Percentiles rank a stretch among this genome's conserved stretches.
These are phyloP conservation scores for Zaprionus inermis DNA, from an alignment of 1,140 invertebrate species.

Conservation along the genomic window DNA sequence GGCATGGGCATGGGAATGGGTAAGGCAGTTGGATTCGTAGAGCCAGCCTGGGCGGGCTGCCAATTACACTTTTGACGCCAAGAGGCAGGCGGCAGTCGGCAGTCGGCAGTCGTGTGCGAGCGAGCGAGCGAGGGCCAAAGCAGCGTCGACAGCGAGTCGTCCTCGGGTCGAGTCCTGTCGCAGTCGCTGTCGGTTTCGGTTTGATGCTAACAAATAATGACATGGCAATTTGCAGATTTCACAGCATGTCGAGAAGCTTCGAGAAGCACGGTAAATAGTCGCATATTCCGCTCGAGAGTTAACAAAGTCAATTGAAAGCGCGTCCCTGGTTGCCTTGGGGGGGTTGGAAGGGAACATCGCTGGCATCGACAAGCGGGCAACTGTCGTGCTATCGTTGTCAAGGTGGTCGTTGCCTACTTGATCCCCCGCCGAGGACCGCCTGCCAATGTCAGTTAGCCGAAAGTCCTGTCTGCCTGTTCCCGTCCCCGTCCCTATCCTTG, in stretches of 20 bases:
- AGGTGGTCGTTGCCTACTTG: constrained; percentile 52
- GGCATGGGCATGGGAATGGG: no score
- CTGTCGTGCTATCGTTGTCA: constrained; percentile 61
- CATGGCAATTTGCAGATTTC: constrained; percentile 84
- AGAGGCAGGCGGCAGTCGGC: background rate
- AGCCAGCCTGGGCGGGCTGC: constrained; percentile 50
- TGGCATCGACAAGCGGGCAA: constrained; percentile 11
- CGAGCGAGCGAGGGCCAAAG: constrained; percentile 16
- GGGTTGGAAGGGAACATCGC: background rate
- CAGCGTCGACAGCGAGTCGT: constrained; percentile 52
- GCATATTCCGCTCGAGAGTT: constrained; percentile 62
- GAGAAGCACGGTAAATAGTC: constrained; percentile 37
- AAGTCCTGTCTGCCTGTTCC: constrained; percentile 50
- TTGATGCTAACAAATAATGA: constrained; percentile 84
- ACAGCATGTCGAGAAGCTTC: constrained; percentile 66
- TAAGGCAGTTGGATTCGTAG: background rate
- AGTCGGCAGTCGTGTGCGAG: background rate
- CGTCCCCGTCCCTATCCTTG: background rate
- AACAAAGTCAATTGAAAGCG: constrained; percentile 71
- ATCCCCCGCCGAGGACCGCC: constrained; percentile 56
- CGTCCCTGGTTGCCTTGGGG: constrained; percentile 62
- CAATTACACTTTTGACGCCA: constrained; percentile 81
- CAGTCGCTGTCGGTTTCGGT: constrained; percentile 40
- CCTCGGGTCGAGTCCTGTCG: constrained; percentile 17
- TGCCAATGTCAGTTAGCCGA: constrained; percentile 72